Base-by-base conservation (phyloP, 2,797 vertebrate species). In the Leontopithecus rosalia region DNA sequence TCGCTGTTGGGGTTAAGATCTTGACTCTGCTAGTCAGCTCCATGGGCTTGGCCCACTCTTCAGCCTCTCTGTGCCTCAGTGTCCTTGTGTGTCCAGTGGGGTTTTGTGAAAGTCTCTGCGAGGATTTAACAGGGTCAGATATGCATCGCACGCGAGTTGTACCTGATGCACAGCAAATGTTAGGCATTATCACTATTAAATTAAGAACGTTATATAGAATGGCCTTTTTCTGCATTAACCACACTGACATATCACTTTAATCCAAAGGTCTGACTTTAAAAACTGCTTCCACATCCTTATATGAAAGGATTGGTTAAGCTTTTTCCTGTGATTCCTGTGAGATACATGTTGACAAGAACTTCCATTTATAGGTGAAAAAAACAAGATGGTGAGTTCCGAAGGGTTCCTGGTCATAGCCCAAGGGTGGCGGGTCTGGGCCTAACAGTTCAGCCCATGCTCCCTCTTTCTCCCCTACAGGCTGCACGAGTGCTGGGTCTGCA, bases 401-500 rank as follows among this genome's bases (percentile, higher is more conserved):
- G 57, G 33, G 61, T 22, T 82, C 12, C 1, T 2, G 43, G 43
- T 50, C 70, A 58, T 1, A 64, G 36, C 4, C 26, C 20, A 30
- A 0, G 0, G 48, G 15, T 46, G 17, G 52, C 4, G 9, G 50
- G 19, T 70, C 46, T 5, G 15, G 1, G 22, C 28, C 30, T 14
- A 17, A 67, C 30, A n/a, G 48, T 70, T 86, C 46, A 93, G 36
- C 11, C 55, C 9, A 0, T 4, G 24, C 9, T 26, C 4, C 4
- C 61, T 43, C 39, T 10, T 8, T 24, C n/a, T 55, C 0, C 22
- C 14, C 48, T 90, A 15, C 1, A 11, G 13, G 0, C 50, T 20
- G 43, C 7, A 1, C 7, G 0, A 33, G 4, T 1, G 0, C n/a
- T 30, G 30, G 10, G 0, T 61, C 79, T 91, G 33, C 6, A 1